A percentile compares a stretch with the other conserved stretches of the same genome.
These are phyloP conservation scores for Cavia porcellus DNA, from an alignment of 2,113 vertebrate species.

Conservation along the genomic window DNA sequence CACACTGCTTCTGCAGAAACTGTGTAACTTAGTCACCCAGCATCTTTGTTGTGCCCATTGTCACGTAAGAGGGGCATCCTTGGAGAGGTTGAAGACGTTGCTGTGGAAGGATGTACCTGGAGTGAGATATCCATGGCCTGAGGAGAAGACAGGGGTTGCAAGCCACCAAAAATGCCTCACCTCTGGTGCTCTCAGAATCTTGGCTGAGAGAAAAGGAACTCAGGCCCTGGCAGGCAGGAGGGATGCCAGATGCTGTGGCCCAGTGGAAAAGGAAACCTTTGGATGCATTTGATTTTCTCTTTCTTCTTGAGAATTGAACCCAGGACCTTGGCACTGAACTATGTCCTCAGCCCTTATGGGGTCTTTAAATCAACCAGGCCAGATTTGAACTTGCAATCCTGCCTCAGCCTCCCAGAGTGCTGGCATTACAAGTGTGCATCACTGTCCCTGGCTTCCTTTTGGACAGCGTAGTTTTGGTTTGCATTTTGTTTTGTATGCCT, in stretches of 20 bases:
- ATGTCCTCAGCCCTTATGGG: neutral
- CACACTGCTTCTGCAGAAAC: neutral
- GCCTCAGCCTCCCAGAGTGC: neutral
- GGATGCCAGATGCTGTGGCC: neutral
- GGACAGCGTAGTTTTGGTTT: neutral
- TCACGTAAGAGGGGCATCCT: neutral
- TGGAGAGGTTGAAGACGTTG: neutral
- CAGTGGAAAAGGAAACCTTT: neutral
- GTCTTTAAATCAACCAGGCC: neutral
- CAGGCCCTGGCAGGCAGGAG: neutral
- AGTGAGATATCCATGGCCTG: neutral
- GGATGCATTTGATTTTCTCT: neutral
- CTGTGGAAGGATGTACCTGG: neutral
- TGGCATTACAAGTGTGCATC: neutral
- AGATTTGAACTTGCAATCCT: neutral
- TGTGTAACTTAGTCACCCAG: neutral
- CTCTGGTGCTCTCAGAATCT: neutral
- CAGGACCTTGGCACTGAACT: neutral
- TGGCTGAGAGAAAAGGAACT: neutral
- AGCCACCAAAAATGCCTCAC: neutral
- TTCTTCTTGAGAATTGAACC: neutral
- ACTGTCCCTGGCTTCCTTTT: neutral
- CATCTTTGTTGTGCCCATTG: neutral
- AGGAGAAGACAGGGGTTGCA: neutral
- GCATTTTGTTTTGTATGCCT: neutral